These are phyloP conservation scores for Andrena camellia DNA, from an alignment of 2,888 invertebrate genomes.

Conservation along the genomic window DNA sequence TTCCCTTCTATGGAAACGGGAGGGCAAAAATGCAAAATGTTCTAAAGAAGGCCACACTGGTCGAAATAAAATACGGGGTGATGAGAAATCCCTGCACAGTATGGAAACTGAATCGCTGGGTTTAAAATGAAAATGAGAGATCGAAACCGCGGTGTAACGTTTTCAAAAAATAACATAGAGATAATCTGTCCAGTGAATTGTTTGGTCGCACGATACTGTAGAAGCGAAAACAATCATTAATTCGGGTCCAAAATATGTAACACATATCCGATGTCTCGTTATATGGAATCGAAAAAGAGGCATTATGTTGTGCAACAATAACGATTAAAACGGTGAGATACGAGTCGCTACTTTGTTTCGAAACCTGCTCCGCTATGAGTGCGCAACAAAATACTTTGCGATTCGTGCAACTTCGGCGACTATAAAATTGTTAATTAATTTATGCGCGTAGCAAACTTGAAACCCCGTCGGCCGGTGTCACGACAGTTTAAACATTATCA, in stretches of 20 bases:
- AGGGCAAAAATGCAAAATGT: background rate
- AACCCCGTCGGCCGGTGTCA: background rate
- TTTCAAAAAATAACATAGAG: background rate
- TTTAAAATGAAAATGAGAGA: background rate
- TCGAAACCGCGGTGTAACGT: background rate
- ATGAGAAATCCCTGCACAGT: background rate
- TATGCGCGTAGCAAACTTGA: slow-evolving; percentile 9
- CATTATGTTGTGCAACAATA: background rate
- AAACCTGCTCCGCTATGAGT: slow-evolving; percentile 25
- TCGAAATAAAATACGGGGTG: background rate
- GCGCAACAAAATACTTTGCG: background rate
- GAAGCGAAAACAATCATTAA: background rate
- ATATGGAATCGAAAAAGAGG: background rate
- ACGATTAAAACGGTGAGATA: background rate
- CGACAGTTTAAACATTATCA: slow-evolving; percentile 8
- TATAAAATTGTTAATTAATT: slow-evolving; percentile 48
- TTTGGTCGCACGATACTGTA: no score
- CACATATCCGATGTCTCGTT: background rate
- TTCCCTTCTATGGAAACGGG: background rate
- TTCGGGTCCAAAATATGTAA: background rate
- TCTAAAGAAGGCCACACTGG: background rate
- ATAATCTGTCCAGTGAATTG: no score
- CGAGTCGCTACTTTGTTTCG: background rate
- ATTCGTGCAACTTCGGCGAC: background rate
- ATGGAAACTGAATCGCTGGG: no score